Conservation (phyloP, 2,888 invertebrate species). For the Chironomus tentans region DNA sequence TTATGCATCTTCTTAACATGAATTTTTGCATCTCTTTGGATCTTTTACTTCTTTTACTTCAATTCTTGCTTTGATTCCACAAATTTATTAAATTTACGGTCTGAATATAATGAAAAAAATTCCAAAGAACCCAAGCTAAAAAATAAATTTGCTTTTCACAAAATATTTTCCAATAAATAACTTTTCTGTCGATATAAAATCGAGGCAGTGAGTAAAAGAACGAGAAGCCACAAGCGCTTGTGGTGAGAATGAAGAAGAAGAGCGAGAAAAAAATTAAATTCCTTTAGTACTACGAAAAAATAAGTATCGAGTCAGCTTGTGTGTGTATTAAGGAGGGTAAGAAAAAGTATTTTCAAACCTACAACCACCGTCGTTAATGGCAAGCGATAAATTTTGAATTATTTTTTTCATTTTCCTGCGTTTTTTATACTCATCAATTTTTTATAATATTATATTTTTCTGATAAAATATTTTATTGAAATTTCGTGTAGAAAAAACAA, state of each 20-base stretch:
- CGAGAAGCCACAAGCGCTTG: constrained; percentile 2
- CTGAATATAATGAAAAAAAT: too few species aligned
- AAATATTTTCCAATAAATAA: constrained; percentile 19
- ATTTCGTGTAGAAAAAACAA: too few species aligned
- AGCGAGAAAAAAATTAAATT: neutral
- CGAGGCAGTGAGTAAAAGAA: neutral
- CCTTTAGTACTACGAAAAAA: neutral
- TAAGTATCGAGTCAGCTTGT: neutral
- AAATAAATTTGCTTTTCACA: neutral
- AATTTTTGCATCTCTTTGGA: too few species aligned
- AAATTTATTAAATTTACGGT: too few species aligned
- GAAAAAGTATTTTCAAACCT: neutral
- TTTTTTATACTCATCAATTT: neutral
- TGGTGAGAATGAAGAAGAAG: neutral
- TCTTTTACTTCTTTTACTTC: too few species aligned
- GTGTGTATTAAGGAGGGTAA: neutral
- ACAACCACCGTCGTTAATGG: constrained; percentile 1
- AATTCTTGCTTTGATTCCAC: too few species aligned
- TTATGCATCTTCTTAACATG: too few species aligned
- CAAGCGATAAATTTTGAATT: constrained; percentile 12
- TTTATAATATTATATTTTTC: too few species aligned
- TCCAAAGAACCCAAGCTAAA: neutral
- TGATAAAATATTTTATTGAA: too few species aligned
- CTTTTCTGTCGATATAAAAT: neutral
- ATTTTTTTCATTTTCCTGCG: neutral